Evolutionary conservation across 2,797 vertebrate species (phyloP), one percentile per base, ranked within the genome.

Genomic region (Trachops cirrhosus): DNA sequence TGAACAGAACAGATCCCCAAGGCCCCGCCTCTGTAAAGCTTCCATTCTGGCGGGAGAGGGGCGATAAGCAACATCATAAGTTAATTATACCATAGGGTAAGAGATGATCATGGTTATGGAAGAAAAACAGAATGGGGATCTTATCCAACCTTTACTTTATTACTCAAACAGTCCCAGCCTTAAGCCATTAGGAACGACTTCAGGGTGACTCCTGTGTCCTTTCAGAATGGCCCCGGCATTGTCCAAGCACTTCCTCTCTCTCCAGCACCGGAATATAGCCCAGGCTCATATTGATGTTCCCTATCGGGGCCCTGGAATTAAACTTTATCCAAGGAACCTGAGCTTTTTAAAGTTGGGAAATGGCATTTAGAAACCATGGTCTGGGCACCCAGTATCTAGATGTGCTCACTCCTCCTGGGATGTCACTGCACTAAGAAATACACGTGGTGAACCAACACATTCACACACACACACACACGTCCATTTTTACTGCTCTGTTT

Each of bases 41-140:
- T 57, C 79, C 32, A 62, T 78, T 83, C 68, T 68, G 26, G 11
- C 26, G 41, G 34, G 50, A 70, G 67, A 54, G 44, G 39, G 11
- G 21, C 78, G 71, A 57, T 46, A 52, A 79, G 86, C 32, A 71
- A 48, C 91, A 87, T 9, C 15, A 22, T 48, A 70, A 37, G n/a
- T 73, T 82, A 57, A 85, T 75, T 70, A 75, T 32, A 70, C 9
- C 16, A 46, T 4, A 90, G 73, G 34, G n/a, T 48, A 64, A 71
- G 59, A 52, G 52, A 59, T 50, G 22, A 39, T 86, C 3, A 67
- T 77, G 52, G 11, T 73, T 80, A 29, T 21, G 32, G 73, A 59
- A 64, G 34, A 59, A 91, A 91, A 71, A 62, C 4, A 62, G 46
- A 86, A 57, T 39, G 74, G 39, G 21, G 18, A 85, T 70, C 84